Conservation (phyloP, 1,140 invertebrate genomes). For the Dendrolimus kikuchii region DNA sequence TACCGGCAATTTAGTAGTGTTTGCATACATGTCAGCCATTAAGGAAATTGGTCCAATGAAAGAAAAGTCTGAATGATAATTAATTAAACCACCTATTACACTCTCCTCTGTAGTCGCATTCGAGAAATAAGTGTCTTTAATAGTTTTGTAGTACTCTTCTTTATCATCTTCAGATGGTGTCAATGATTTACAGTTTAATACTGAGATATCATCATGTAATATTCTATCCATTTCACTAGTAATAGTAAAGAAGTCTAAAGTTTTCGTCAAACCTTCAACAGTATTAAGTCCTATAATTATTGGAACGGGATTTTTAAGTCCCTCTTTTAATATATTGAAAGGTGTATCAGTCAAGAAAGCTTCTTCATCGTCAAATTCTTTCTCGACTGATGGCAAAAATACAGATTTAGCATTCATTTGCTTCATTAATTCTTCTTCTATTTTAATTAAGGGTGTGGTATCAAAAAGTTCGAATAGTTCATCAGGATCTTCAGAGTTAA, state of each 20-base stretch:
- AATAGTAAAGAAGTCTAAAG: constrained; percentile 53
- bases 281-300: constrained; percentile 66
- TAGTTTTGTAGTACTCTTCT: constrained; percentile 32
- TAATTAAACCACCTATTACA: constrained; percentile 50
- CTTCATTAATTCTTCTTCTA: constrained; percentile 54
- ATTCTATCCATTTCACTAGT: constrained; percentile 57
- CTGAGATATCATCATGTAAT: constrained; percentile 51
- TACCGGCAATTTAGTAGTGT: constrained; percentile 31
- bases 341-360: constrained; percentile 69
- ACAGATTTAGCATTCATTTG: constrained; percentile 58
- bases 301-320: constrained; percentile 57
- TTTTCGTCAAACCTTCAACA: constrained; percentile 50
- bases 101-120: constrained; percentile 44
- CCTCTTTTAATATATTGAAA: constrained; percentile 51
- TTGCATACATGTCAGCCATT: constrained; percentile 44
- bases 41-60: constrained; percentile 49
- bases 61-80: constrained; percentile 52
- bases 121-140: constrained; percentile 50
- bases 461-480: constrained; percentile 41
- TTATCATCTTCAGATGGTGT: constrained; percentile 31
- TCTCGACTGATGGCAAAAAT: constrained; percentile 68
- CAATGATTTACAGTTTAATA: constrained; percentile 43
- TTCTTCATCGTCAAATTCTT: constrained; percentile 51
- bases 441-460: constrained; percentile 30
- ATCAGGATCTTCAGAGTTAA: constrained; percentile 35